These are phyloP conservation scores for Taeniopygia guttata DNA, from an alignment of 2,797 vertebrate genomes.

Conservation along the genomic window DNA sequence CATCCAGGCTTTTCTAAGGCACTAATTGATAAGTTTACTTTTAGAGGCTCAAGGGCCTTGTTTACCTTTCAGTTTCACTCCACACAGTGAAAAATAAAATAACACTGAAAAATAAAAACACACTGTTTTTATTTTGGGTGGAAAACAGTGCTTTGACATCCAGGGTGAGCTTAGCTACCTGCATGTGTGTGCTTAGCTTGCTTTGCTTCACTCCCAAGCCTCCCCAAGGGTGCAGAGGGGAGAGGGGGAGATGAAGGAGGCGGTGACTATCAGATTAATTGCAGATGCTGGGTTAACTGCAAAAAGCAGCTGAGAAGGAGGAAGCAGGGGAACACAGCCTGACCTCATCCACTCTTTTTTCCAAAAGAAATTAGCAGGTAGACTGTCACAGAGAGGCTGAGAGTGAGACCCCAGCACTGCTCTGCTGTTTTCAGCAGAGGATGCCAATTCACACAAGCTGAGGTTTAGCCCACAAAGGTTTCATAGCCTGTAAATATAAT, in stretches of 20 bases:
- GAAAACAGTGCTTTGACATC: slow-evolving; percentile 26
- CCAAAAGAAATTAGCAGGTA: slow-evolving; percentile 22
- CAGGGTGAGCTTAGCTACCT: slow-evolving; percentile 40
- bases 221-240: not conserved
- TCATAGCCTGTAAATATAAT: slow-evolving; percentile 20
- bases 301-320: not conserved
- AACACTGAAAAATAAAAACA: too few species aligned
- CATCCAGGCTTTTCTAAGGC: slow-evolving; percentile 2
- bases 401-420: not conserved
- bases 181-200: not conserved
- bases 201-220: slow-evolving; percentile 16
- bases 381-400: not conserved
- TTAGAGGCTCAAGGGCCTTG: slow-evolving; percentile 37
- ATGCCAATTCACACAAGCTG: not conserved
- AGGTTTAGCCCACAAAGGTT: not conserved
- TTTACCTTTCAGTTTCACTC: slow-evolving; percentile 25
- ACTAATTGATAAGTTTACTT: slow-evolving; percentile 44
- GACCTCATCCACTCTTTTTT: not conserved
- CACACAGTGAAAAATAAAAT: not conserved
- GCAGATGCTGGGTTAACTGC: slow-evolving; percentile 27
- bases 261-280: slow-evolving; percentile 13
- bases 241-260: not conserved
- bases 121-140: slow-evolving; percentile 4
- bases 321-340: not conserved
- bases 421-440: not conserved